Percentiles rank a stretch among this genome's conserved stretches.
Evolutionary conservation across 2,797 vertebrate genomes (phyloP).

Genomic region (Miichthys miiuy): DNA sequence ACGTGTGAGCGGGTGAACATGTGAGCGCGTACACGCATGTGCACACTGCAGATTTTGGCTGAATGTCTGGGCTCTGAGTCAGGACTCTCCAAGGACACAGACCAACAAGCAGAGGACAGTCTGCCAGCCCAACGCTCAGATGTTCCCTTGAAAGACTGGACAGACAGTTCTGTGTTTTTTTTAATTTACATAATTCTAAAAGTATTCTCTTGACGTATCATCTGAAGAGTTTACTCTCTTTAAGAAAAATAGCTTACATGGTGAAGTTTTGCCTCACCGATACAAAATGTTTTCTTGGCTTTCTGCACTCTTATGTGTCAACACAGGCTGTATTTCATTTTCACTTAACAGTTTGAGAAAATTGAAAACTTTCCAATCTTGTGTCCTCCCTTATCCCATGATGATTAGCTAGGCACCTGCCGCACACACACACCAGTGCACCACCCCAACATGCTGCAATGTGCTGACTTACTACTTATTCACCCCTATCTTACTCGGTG

Average conservation of each 20-base stretch:
- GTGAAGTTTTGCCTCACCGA: constrained; percentile 8
- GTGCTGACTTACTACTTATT: constrained; percentile 60
- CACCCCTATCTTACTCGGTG: constrained; percentile 34
- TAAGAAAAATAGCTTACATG: background rate
- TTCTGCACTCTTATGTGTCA: background rate
- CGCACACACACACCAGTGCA: background rate
- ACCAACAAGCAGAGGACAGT: constrained; percentile 47
- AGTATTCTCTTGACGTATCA: constrained; percentile 20
- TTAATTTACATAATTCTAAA: constrained; percentile 7
- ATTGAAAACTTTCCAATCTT: constrained; percentile 46
- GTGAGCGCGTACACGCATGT: constrained; percentile 40
- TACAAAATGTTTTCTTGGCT: background rate
- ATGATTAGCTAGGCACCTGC: constrained; percentile 38
- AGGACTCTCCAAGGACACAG: constrained; percentile 84
- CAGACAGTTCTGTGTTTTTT: constrained; percentile 22
- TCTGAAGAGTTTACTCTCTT: constrained; percentile 1
- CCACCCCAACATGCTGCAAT: constrained; percentile 28
- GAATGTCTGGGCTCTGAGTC: constrained; percentile 77
- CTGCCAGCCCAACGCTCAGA: constrained; percentile 61
- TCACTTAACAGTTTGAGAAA: constrained; percentile 6
- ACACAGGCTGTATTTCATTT: constrained; percentile 21
- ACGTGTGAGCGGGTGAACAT: constrained; percentile 26
- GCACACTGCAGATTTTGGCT: constrained; percentile 66
- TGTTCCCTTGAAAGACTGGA: constrained; percentile 61
- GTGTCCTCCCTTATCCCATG: constrained; percentile 25